These are phyloP conservation scores for Akabosia matsudoensis DNA, from an alignment of 1,140 invertebrate genomes.

Conservation along the genomic window DNA sequence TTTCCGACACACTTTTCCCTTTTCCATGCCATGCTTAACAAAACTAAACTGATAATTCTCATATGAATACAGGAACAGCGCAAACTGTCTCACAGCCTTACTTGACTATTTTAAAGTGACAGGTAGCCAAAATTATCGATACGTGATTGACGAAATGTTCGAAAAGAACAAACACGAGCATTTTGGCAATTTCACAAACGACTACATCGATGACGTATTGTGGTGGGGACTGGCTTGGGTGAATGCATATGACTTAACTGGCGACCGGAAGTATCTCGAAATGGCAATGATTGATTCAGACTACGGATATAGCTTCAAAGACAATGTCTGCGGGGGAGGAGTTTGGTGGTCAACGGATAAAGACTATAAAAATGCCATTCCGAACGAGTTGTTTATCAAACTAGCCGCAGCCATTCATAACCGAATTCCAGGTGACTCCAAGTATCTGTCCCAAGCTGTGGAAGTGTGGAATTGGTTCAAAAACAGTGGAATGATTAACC, in stretches of 20 bases:
- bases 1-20: too few relatives aligned
- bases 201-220: slow-evolving; percentile 32
- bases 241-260: slow-evolving; percentile 35
- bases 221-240: slow-evolving; percentile 44
- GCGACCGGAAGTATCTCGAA: slow-evolving; percentile 41
- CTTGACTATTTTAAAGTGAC: slow-evolving; percentile 34
- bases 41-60: too few relatives aligned
- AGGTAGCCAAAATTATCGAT: slow-evolving; percentile 16
- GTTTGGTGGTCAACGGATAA: slow-evolving; percentile 35
- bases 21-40: too few relatives aligned
- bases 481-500: neutral
- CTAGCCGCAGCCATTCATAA: slow-evolving; percentile 44
- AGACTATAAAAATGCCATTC: slow-evolving; percentile 43
- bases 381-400: slow-evolving; percentile 45
- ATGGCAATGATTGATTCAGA: slow-evolving; percentile 41
- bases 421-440: slow-evolving; percentile 42
- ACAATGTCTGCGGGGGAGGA: slow-evolving; percentile 40
- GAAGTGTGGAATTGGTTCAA: slow-evolving; percentile 35
- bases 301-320: slow-evolving; percentile 37
- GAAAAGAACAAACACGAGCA: slow-evolving; percentile 38
- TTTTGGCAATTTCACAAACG: slow-evolving; percentile 40
- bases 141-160: slow-evolving; percentile 34
- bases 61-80: slow-evolving; percentile 31
- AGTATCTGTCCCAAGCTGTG: slow-evolving; percentile 39
- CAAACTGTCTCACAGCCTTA: slow-evolving; percentile 38